A percentile compares a stretch with the other conserved stretches of the same genome.
Evolutionary conservation across 2,888 invertebrate species (phyloP).

Genomic region (Chelonus formosanus): DNA sequence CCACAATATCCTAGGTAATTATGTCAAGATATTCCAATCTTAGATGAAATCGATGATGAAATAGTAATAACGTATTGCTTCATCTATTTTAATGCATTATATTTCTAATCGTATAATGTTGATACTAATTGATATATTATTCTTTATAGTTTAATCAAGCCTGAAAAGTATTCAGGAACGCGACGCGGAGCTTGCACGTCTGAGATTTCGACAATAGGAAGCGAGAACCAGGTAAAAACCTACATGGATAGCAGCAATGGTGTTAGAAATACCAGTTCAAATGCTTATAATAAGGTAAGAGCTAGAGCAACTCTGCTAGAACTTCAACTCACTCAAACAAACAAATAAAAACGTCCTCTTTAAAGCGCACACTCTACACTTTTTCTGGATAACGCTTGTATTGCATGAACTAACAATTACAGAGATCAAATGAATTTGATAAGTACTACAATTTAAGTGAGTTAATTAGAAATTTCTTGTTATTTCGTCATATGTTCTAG

Average conservation of each 20-base stretch:
- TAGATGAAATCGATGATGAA: too few relatives aligned
- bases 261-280: conserved; percentile 78
- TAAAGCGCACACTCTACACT: conserved; percentile 9
- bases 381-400: conserved; percentile 21
- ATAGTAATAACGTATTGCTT: too few relatives aligned
- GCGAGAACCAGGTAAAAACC: conserved; percentile 93
- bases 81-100: too few relatives aligned
- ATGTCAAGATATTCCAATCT: not conserved
- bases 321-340: not conserved
- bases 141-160: conserved; percentile 71
- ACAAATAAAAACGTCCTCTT: conserved; percentile 12
- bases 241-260: conserved; percentile 93
- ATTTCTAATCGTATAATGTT: not conserved
- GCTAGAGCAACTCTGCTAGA: conserved; percentile 57
- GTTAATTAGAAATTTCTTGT: conserved; percentile 2
- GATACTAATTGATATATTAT: conserved; percentile 4
- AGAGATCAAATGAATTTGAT: conserved; percentile 17
- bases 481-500: not conserved
- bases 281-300: conserved; percentile 93
- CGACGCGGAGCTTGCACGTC: conserved; percentile 66
- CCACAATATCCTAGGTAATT: conserved; percentile 95
- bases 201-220: conserved; percentile 68
- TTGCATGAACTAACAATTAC: conserved; percentile 21
- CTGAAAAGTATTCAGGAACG: conserved; percentile 74
- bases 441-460: conserved; percentile 20